Conservation (phyloP, 2,113 vertebrate genomes). For the Tragelaphus strepsiceros region DNA sequence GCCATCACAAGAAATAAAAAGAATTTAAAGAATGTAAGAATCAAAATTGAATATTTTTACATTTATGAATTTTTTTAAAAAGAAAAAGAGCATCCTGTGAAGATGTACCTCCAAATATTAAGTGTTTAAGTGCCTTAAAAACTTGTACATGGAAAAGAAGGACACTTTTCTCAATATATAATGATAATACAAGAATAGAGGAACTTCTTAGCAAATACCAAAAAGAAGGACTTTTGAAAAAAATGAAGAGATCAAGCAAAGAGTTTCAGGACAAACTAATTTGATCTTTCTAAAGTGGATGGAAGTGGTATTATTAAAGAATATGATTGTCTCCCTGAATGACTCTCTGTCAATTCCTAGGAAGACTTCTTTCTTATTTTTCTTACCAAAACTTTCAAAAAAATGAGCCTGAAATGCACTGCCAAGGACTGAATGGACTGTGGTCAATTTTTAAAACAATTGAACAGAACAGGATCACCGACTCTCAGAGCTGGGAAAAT, state of each 20-base stretch:
- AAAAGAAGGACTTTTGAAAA: background rate
- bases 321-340: background rate
- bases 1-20: background rate
- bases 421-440: background rate
- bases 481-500: constrained; percentile 5
- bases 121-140: background rate
- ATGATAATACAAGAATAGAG: background rate
- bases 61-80: constrained; percentile 1
- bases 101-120: background rate
- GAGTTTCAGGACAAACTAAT: background rate
- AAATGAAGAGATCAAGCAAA: constrained; percentile 11
- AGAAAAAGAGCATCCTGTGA: background rate
- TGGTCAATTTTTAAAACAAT: constrained; percentile 45
- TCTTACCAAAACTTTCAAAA: constrained; percentile 37
- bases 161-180: background rate
- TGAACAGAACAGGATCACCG: constrained; percentile 22
- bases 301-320: constrained; percentile 26
- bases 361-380: constrained; percentile 29
- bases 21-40: background rate
- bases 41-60: background rate
- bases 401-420: constrained; percentile 20
- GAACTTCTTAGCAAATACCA: background rate
- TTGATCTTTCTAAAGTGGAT: constrained; percentile 21
- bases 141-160: background rate
- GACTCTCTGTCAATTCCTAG: background rate